phyloP scores from a whole-genome alignment of 2,797 vertebrate genomes.

The Scolopax rusticola region DNA sequence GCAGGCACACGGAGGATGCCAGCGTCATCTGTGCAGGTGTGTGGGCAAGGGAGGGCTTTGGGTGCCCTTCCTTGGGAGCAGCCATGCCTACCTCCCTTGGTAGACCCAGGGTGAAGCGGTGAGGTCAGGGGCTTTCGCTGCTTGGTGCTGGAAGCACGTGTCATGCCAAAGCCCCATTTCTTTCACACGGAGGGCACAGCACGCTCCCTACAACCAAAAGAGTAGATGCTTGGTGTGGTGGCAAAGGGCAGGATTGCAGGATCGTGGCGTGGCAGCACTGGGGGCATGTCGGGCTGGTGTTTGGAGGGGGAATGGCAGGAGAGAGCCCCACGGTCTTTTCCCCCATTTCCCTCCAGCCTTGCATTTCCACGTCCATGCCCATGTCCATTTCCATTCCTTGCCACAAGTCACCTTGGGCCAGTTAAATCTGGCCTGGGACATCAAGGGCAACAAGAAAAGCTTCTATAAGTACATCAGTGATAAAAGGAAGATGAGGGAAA shows the following conservation, averaged over 20 bases:
- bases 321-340: rapidly evolving
- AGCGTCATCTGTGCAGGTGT: conserved; percentile 62
- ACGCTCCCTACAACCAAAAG: background rate
- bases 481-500: too few relatives aligned
- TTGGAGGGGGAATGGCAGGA: background rate
- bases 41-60: background rate
- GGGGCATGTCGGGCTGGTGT: too few relatives aligned
- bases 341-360: too few relatives aligned
- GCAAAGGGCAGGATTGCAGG: background rate
- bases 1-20: conserved; percentile 52
- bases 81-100: background rate
- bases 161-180: background rate
- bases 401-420: too few relatives aligned
- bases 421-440: too few relatives aligned
- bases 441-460: too few relatives aligned
- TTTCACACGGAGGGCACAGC: background rate
- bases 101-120: background rate
- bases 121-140: background rate
- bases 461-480: too few relatives aligned
- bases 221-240: background rate
- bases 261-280: rapidly evolving
- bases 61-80: background rate
- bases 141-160: background rate
- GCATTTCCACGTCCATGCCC: background rate
- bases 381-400: too few relatives aligned